A percentile compares a stretch with the other conserved stretches of the same genome.
Evolutionary conservation across 2,113 vertebrate species (phyloP).

Genomic region (Lontra canadensis): DNA sequence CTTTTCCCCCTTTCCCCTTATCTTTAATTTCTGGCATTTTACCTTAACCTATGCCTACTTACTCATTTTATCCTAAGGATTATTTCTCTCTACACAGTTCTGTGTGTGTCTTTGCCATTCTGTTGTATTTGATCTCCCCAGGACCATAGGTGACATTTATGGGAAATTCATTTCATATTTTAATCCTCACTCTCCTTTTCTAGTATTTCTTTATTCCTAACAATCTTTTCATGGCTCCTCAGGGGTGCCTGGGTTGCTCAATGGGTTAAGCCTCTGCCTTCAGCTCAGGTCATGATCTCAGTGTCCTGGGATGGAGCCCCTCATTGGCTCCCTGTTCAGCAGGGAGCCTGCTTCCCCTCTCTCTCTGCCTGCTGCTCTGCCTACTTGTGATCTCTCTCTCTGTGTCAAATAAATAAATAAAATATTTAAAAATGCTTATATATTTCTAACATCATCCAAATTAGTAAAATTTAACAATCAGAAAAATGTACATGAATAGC

Average conservation of each 20-base stretch:
- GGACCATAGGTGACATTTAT: background rate
- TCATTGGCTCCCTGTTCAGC: too few species aligned
- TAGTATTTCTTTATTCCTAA: background rate
- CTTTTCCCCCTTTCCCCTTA: background rate
- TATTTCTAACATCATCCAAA: background rate
- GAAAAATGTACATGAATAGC: slow-evolving; percentile 31
- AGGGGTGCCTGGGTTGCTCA: too few species aligned
- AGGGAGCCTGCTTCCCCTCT: too few species aligned
- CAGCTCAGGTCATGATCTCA: too few species aligned
- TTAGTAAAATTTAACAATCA: slow-evolving; percentile 12
- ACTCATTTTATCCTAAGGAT: background rate
- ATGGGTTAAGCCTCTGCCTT: too few species aligned
- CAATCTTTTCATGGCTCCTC: background rate
- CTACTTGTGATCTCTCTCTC: too few species aligned
- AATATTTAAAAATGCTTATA: background rate
- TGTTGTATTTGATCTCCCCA: background rate
- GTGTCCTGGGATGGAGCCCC: too few species aligned
- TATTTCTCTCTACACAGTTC: background rate
- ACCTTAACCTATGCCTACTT: background rate
- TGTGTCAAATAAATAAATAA: too few species aligned
- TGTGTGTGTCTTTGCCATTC: background rate
- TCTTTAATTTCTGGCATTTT: background rate
- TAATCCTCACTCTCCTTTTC: background rate
- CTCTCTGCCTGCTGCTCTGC: too few species aligned
- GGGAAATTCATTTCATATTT: background rate